Evolutionary conservation across 2,113 vertebrate genomes (phyloP).

Genomic region (Amphilophus citrinellus): DNA sequence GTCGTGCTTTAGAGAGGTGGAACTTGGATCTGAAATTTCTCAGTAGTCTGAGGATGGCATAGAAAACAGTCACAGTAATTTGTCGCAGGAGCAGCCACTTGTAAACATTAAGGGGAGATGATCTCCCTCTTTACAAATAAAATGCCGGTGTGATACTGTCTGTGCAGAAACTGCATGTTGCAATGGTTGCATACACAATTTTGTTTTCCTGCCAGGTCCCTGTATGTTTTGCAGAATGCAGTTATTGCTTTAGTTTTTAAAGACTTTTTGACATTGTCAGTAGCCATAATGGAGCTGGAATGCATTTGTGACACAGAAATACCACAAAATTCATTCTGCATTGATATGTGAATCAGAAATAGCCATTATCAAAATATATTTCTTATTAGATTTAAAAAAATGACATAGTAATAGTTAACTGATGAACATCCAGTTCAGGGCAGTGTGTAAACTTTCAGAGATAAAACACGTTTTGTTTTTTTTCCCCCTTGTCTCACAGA

Average conservation of each 20-base stretch:
- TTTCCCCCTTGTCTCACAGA: conserved; percentile 33
- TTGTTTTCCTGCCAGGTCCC: neutral
- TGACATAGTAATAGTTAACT: neutral
- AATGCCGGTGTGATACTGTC: neutral
- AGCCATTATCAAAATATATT: conserved; percentile 47
- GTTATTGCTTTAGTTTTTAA: conserved; percentile 40
- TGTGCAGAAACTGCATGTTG: conserved; percentile 30
- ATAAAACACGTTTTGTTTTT: neutral
- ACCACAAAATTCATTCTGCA: neutral
- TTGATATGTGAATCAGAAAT: conserved; percentile 30
- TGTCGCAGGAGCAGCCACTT: conserved; percentile 33
- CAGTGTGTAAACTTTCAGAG: conserved; percentile 51
- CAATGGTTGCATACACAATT: conserved; percentile 30
- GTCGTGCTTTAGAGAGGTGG: conserved; percentile 40
- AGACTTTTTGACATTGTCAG: conserved; percentile 4
- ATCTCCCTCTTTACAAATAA: conserved; percentile 13
- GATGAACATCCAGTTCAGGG: conserved; percentile 2
- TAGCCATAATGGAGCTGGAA: neutral
- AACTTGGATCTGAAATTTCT: conserved; percentile 1
- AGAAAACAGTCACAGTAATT: conserved; percentile 48
- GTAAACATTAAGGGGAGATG: conserved; percentile 36
- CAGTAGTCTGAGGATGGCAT: conserved; percentile 24
- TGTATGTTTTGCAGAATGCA: conserved; percentile 13
- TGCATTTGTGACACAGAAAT: neutral
- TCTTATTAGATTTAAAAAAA: conserved; percentile 6